Evolutionary conservation across 2,113 vertebrate species (phyloP).

Genomic region (Lophotis ruficrista): DNA sequence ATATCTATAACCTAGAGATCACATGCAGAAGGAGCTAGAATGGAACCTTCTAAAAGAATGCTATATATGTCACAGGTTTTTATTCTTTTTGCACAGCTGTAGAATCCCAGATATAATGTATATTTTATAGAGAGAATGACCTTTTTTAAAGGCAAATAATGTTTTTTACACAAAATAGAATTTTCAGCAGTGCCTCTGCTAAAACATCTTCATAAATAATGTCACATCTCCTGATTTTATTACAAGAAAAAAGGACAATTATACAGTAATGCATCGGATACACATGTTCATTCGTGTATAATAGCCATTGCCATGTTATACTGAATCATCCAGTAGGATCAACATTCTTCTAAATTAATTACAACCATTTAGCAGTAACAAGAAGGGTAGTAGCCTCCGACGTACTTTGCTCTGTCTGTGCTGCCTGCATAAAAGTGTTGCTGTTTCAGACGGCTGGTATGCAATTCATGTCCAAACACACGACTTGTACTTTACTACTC

Average conservation of each 20-base stretch:
- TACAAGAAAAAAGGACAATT: constrained; percentile 51
- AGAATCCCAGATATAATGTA: neutral
- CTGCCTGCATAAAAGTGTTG: constrained; percentile 39
- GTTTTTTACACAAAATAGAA: neutral
- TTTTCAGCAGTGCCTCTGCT: neutral
- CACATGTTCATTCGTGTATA: neutral
- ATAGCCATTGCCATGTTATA: neutral
- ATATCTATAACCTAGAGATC: neutral
- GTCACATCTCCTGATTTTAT: constrained; percentile 41
- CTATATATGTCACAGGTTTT: neutral
- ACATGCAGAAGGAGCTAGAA: neutral
- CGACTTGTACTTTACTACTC: neutral
- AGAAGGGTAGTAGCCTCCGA: neutral
- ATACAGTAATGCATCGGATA: neutral
- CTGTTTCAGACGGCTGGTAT: constrained; percentile 3
- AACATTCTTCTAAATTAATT: constrained; percentile 68
- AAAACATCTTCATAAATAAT: constrained; percentile 21
- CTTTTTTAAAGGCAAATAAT: constrained; percentile 8
- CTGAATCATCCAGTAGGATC: constrained; percentile 33
- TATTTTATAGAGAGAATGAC: neutral
- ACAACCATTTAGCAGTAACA: constrained; percentile 57
- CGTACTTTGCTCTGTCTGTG: constrained; percentile 22
- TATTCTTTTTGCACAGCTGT: neutral
- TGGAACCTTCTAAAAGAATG: neutral
- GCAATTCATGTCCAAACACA: neutral